phyloP scores from a whole-genome alignment of 1,140 invertebrate genomes.

The Phortica variegata region DNA sequence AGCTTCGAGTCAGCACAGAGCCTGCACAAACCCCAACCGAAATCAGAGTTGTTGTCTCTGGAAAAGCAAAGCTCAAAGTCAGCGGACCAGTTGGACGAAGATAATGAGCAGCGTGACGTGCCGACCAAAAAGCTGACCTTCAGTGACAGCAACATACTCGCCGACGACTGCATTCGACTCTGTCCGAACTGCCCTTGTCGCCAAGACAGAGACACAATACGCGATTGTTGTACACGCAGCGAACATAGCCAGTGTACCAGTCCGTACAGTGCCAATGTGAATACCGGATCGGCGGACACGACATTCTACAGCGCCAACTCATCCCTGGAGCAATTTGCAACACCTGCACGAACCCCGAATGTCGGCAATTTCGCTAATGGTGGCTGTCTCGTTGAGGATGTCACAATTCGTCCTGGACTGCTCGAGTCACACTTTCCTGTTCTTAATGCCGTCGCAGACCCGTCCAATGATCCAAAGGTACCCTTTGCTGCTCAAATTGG shows the following conservation, averaged over 20 bases:
- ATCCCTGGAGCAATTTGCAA: constrained; percentile 45
- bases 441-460: constrained; percentile 1
- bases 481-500: constrained; percentile 1
- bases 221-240: constrained; percentile 25
- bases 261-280: background rate
- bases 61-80: constrained; percentile 43
- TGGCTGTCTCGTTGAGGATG: constrained; percentile 21
- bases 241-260: constrained; percentile 27
- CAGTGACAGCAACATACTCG: constrained; percentile 50
- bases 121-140: constrained; percentile 43
- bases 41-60: constrained; percentile 9
- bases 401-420: constrained; percentile 41
- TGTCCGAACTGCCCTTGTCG: constrained; percentile 44
- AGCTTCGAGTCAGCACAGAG: constrained; percentile 53
- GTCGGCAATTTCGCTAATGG: constrained; percentile 21
- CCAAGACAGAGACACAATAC: constrained; percentile 11
- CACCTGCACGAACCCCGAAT: constrained; percentile 14
- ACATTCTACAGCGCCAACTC: constrained; percentile 54
- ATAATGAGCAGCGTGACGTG: background rate
- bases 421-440: constrained; percentile 55
- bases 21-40: constrained; percentile 31
- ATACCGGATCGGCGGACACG: constrained; percentile 41
- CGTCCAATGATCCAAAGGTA: constrained; percentile 3
- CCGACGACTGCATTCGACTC: constrained; percentile 27
- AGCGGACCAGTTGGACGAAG: constrained; percentile 46